Percentiles rank a stretch among this genome's conserved stretches.
These are phyloP conservation scores for Chiloscyllium plagiosum DNA, from an alignment of 2,113 vertebrate genomes.

Conservation along the genomic window DNA sequence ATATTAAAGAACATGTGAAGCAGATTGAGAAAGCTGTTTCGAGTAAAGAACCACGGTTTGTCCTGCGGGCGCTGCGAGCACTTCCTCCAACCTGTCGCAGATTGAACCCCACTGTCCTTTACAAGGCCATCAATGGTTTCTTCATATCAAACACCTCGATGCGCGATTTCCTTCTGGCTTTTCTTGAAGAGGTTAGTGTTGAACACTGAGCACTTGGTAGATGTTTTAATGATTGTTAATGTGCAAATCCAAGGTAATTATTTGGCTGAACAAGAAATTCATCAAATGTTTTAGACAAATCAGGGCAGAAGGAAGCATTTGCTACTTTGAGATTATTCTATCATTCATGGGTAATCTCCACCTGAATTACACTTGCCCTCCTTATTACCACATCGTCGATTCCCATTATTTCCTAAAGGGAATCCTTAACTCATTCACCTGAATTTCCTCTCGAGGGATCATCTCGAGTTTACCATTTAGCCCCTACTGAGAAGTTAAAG, in stretches of 20 bases:
- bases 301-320: too few species aligned
- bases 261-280: not conserved
- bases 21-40: conserved; percentile 93
- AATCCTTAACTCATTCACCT: not conserved
- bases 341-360: not conserved
- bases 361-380: not conserved
- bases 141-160: conserved; percentile 77
- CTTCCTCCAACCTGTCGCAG: conserved; percentile 88
- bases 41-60: conserved; percentile 90
- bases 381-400: not conserved
- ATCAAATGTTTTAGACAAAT: not conserved
- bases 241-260: not conserved
- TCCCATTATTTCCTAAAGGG: not conserved
- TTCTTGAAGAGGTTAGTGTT: conserved; percentile 78
- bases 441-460: not conserved
- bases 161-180: conserved; percentile 78
- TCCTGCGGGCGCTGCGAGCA: conserved; percentile 79
- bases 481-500: not conserved
- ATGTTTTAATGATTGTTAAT: not conserved
- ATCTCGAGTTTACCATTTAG: not conserved
- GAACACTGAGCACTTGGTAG: not conserved
- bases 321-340: not conserved
- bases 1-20: conserved; percentile 92
- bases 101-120: conserved; percentile 84
- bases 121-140: conserved; percentile 81